A percentile compares a stretch with the other conserved stretches of the same genome.
phyloP scores from a whole-genome alignment of 2,113 vertebrate genomes.

The Cacatua alba region DNA sequence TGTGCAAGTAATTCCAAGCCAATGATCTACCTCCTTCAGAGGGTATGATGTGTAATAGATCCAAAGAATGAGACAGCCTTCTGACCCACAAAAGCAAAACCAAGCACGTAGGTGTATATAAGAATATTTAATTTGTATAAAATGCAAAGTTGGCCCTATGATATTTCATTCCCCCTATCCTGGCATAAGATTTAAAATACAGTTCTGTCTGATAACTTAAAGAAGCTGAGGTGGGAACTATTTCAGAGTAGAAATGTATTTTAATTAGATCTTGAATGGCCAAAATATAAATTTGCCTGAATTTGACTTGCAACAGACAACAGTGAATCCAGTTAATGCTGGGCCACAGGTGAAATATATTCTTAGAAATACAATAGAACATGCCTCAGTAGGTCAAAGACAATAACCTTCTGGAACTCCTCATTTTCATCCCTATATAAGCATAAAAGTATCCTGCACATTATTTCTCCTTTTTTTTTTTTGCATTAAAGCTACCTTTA shows the following conservation, averaged over 20 bases:
- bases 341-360: not conserved
- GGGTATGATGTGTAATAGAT: fast-evolving
- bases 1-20: not conserved
- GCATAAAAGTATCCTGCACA: not conserved
- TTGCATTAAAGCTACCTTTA: slow-evolving; percentile 2
- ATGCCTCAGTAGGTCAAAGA: not conserved
- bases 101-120: not conserved
- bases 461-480: not conserved
- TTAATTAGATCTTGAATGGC: not conserved
- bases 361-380: not conserved
- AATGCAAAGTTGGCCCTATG: not conserved
- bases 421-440: not conserved
- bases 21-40: not conserved
- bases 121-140: not conserved
- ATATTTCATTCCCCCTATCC: not conserved
- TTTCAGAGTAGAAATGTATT: not conserved
- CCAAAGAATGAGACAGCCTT: not conserved
- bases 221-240: not conserved
- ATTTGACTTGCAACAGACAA: not conserved
- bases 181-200: not conserved
- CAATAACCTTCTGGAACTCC: not conserved
- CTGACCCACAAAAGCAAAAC: not conserved
- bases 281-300: not conserved
- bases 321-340: not conserved
- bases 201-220: not conserved